Base-by-base conservation (phyloP, 2,797 vertebrate genomes). In the Alcedo quadribrachys region DNA sequence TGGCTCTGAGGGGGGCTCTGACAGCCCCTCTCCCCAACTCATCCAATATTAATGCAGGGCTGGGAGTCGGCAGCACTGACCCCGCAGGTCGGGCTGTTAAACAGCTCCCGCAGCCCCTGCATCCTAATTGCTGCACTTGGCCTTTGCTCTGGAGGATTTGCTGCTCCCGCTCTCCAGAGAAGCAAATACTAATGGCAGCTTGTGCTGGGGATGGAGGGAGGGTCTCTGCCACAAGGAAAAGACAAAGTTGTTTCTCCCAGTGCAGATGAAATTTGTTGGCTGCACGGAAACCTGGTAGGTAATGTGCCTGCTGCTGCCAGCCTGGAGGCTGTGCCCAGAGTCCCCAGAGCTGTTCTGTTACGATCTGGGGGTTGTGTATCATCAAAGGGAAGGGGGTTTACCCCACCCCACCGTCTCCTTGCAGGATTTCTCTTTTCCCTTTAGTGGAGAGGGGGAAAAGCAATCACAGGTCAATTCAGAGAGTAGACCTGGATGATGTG, bases 1-100 rank as follows among this genome's bases (percentile, higher is more conserved):
- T 70, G 85, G 79, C 25, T 57, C 74, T 67, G 93, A 94, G 61
- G 90, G 92, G 80, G 95, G 93, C 94, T 73, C 16, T 85, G 80
- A 86, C 95, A 24, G 69, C 60, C 94, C 95, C 91, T 95, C 94
- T 98, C 89, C 95, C 94, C 92, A 7, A 75, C 97, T 98, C 98
- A 98, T 98, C 94, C 97, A 98, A 98, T 98, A 98, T 98, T 98
- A 98, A 98, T 98, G 97, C 95, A 97, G 97, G 96, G 93, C 97
- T 97, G 97, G 98, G 98, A 98, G 98, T 98, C 94, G 92, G 97
- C 96, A 54, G 97, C 97, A 95, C 95, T 97, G 98, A 98, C 98
- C 98, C 98, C 97, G 14, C 42, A 92, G 98, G 98, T 98, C 98
- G 93, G 97, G 97, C 98, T 98, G 98, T 98, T 98, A 98, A 98